Base-by-base conservation (phyloP, 2,113 vertebrate genomes). In the Tretioscincus oriximinensis region DNA sequence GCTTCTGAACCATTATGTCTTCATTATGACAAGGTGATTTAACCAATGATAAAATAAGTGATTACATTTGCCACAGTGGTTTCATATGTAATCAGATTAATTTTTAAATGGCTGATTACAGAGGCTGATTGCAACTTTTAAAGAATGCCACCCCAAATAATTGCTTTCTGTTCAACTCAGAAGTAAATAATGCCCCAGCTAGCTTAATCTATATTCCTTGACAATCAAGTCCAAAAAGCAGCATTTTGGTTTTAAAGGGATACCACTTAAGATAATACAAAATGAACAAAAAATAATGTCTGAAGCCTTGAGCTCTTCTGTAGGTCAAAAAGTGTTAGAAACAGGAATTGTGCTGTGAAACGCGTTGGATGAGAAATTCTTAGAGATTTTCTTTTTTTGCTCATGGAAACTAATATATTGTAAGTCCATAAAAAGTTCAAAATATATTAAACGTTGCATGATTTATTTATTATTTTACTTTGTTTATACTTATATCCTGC, bases 51-150 rank as follows among this genome's bases (percentile, higher is more conserved):
- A 68, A 70, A 68, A 74, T 67, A 60, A n/a, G 63, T 81, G 47
- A 75, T 81, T 75, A 41, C 73, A 82, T 63, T 76, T 69, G 65
- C 65, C 21, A 4, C 41, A 68, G 73, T 26, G 41, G 65, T 69
- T 82, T 7, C 26, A 26, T 60, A n/a, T 60, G 47, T 76, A 69
- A 78, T 70, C 65, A 68, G 71, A 76, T 76, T 82, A 60, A 76
- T 82, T 76, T 68, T 81, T 69, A 76, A 60, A 29, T 76, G n/a
- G 14, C 20, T 82, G 65, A 69, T 81, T 76, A 76, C 54, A 49
- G 51, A 45, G 49, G 69, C 54, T 63, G 73, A 24, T 82, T 76
- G 51, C 73, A 49, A 20, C 69, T 67, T 68, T 66, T 18, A 66
- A 61, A 69, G 75, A 54, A 49, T 49, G 28, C 35, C 31, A 14